These are phyloP conservation scores for Ectropis crepuscularia DNA, from an alignment of 2,888 invertebrate species.

Conservation along the genomic window DNA sequence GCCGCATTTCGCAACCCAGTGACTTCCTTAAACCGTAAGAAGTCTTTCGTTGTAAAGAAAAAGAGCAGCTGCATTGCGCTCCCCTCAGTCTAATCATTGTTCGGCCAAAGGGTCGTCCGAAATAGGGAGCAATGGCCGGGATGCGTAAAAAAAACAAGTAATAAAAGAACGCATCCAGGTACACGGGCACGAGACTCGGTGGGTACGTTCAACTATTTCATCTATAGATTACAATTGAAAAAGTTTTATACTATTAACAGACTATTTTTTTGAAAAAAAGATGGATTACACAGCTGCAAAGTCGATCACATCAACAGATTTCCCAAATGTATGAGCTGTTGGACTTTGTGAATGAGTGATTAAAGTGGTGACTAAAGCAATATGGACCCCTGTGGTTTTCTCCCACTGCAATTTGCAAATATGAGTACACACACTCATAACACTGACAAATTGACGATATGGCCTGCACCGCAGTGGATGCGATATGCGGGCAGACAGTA, in stretches of 20 bases:
- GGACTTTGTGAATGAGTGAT: slow-evolving; percentile 19
- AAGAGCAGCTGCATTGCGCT: slow-evolving; percentile 80
- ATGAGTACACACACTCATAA: slow-evolving; percentile 19
- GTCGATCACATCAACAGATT: neutral
- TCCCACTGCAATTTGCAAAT: slow-evolving; percentile 34
- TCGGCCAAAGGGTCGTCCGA: slow-evolving; percentile 77
- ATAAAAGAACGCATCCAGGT: slow-evolving; percentile 73
- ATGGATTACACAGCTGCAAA: slow-evolving; percentile 5
- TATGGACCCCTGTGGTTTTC: slow-evolving; percentile 33
- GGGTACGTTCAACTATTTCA: slow-evolving; percentile 26
- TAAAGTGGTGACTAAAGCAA: slow-evolving; percentile 29
- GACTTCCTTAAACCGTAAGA: slow-evolving; percentile 56
- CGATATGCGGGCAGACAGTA: slow-evolving; percentile 30
- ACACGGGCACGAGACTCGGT: slow-evolving; percentile 51
- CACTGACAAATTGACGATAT: slow-evolving; percentile 34
- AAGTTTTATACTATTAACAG: no score
- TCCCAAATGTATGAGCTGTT: slow-evolving; percentile 16
- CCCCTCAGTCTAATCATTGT: slow-evolving; percentile 79
- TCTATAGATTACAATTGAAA: slow-evolving; percentile 2
- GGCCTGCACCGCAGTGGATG: slow-evolving; percentile 33
- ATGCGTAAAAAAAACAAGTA: slow-evolving; percentile 61
- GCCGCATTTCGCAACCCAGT: slow-evolving; percentile 63
- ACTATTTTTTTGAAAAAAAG: neutral
- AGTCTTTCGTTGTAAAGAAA: slow-evolving; percentile 67
- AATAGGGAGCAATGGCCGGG: slow-evolving; percentile 75